Base-by-base conservation (phyloP, 2,888 invertebrate genomes). In the Ichneumoninae sp. region DNA sequence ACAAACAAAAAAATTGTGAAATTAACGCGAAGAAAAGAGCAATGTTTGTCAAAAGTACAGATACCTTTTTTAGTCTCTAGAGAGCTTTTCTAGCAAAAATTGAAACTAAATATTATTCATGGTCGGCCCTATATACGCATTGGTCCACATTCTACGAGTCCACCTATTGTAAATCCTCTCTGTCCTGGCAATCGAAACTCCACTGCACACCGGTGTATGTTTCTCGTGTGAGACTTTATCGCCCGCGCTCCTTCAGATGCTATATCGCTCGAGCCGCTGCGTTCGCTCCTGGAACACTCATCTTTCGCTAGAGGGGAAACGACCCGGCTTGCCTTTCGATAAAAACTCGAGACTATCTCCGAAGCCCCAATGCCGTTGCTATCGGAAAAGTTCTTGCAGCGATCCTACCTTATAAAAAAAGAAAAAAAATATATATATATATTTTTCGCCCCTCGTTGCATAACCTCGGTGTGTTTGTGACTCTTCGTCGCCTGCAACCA, bases 341-440 rank as follows among this genome's bases (percentile, higher is more conserved):
- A 63, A 33, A 63, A 57, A 57, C 63, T 36, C 22, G 26, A 22
- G 19, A 13, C 33, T 54, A 36, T 57, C 52, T n/a, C 4, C 57
- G 57, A 26, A 13, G 6, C 16, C n/a, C 7, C 13, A 57, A 22
- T 30, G 73, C 40, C 26, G 8, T 60, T 60, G 60, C 60, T 40
- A 69, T 69, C 19, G 69, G 60, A 22, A n/a, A 47, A 73, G 26
- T 30, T 73, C 22, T 22, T 26, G 13, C 13, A 57, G 36, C 19
- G 40, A 57, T 54, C 2, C 57, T 60, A 19, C 10, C 22, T 19
- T 7, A 57, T 60, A 60, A 47, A 63, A 63, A 33, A 19, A 30
- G n/a, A 33, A 30, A 73, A 40, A 30, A 30, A 30, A 19, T 19
- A 19, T 19, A 19, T 19, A 19, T 40, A 1, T 57, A 33, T 40